These are phyloP conservation scores for Chelon labrosus DNA, from an alignment of 2,797 vertebrate species.

Conservation along the genomic window DNA sequence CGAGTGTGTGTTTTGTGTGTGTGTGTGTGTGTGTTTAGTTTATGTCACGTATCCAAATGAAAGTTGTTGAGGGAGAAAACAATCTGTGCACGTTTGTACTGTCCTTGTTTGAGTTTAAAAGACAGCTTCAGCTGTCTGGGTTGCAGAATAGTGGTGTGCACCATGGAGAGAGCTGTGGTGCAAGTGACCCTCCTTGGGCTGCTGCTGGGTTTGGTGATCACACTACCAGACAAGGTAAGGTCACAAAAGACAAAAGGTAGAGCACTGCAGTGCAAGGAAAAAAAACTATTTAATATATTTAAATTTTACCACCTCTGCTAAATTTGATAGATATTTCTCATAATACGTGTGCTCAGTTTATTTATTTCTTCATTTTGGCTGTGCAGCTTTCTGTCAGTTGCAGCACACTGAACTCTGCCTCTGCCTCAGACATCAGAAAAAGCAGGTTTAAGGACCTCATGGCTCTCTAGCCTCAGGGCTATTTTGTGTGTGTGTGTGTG, in stretches of 20 bases:
- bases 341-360: too few relatives aligned
- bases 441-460: not conserved
- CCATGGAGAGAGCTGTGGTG: conserved; percentile 66
- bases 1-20: not conserved
- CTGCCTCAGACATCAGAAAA: not conserved
- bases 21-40: not conserved
- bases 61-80: not conserved
- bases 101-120: conserved; percentile 54
- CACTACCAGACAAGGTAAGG: conserved; percentile 66
- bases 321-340: too few relatives aligned
- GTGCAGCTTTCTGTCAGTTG: too few relatives aligned
- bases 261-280: not conserved
- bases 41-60: not conserved
- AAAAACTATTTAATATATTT: not conserved
- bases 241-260: not conserved
- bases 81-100: conserved; percentile 27
- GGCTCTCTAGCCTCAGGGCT: not conserved
- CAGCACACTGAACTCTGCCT: not conserved
- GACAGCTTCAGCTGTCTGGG: conserved; percentile 7
- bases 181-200: conserved; percentile 61
- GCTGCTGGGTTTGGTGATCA: conserved; percentile 62
- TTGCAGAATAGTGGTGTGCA: conserved; percentile 29
- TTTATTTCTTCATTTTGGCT: too few relatives aligned
- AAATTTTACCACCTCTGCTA: not conserved
- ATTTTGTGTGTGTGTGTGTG: too few relatives aligned